Conservation (phyloP, 2,888 invertebrate species). For the Eristalis intricaria region DNA sequence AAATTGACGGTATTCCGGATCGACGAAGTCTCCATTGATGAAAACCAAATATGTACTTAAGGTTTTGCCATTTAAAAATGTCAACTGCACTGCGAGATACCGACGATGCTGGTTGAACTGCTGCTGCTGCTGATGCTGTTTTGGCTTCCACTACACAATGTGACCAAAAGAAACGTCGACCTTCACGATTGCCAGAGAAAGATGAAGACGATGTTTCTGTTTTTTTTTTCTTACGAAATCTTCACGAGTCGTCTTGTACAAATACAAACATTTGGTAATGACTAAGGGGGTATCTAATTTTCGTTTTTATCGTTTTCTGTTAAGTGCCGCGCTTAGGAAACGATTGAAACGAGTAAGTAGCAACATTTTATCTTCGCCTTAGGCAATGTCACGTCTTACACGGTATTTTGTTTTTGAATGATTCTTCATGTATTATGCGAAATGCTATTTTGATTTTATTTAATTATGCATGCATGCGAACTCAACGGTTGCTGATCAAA, state of each 20-base stretch:
- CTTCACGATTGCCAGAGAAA: slow-evolving; percentile 11
- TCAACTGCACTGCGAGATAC: slow-evolving; percentile 22
- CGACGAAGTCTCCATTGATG: not conserved
- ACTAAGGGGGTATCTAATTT: slow-evolving; percentile 1
- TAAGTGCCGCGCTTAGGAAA: not conserved
- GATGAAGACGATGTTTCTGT: not conserved
- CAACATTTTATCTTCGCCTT: not conserved
- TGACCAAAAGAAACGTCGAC: slow-evolving; percentile 25
- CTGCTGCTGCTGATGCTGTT: too few species aligned
- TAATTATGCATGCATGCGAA: not conserved
- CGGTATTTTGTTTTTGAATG: not conserved
- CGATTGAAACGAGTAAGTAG: not conserved
- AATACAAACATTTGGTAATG: slow-evolving; percentile 11
- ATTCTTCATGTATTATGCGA: not conserved
- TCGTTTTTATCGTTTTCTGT: not conserved
- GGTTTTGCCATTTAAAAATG: slow-evolving; percentile 38
- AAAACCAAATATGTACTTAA: slow-evolving; percentile 39
- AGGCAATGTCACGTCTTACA: not conserved
- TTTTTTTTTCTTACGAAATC: not conserved
- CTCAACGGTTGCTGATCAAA: not conserved
- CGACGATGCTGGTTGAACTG: not conserved
- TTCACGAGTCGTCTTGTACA: not conserved
- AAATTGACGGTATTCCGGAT: not conserved
- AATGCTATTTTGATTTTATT: not conserved
- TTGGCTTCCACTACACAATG: not conserved